Base-by-base conservation (phyloP, 37 sponge, comb jelly and placozoan genomes). In the Dysidea cf. avara region DNA sequence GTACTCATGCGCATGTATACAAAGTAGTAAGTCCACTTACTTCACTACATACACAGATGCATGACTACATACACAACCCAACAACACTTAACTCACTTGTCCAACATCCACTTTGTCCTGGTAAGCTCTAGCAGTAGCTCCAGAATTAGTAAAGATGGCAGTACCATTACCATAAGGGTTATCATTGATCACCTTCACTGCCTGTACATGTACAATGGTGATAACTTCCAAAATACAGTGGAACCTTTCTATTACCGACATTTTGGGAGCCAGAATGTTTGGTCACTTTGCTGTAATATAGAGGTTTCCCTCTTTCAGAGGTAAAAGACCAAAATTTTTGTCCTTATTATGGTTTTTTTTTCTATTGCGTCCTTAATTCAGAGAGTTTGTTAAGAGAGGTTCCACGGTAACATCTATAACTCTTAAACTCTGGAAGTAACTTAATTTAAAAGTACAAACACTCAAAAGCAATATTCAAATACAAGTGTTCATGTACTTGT, bases 131-230 rank as follows among this genome's bases (percentile, higher is more conserved):
- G 99, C 99, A 50, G 83, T 78, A 22, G 99, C 94, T 26, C 99
- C 99, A 50, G 85, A 87, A 13, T 74, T 84, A 21, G 99, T 97
- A 64, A 97, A 97, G 66, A 97, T 92, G 39, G 99, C 99, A 0
- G 95, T 94, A 17, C 99, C 99, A 69, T 97, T 97, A 34, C 99
- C 99, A 71, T 97, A 97, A 18, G 92, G 95, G 64, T 97, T 97
- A 28, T 69, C 38, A 43, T 97, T 97, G 81, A 97, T 94, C 33
- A 94, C 65, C 7, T 90, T 67, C 25, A 97, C 83, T 46, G 99
- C 99, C 92, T 91, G 53, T 6, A 60, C 20, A 61, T 24, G 38
- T 4, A 36, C 11, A 37, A 34, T 36, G 35, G 33, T 7, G 1
- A 48, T 51, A 68, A 48, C n/a, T n/a, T n/a, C n/a, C n/a, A n/a